Evolutionary conservation across 2,797 vertebrate genomes (phyloP).

Genomic region (Ctenosaura bakeri): DNA sequence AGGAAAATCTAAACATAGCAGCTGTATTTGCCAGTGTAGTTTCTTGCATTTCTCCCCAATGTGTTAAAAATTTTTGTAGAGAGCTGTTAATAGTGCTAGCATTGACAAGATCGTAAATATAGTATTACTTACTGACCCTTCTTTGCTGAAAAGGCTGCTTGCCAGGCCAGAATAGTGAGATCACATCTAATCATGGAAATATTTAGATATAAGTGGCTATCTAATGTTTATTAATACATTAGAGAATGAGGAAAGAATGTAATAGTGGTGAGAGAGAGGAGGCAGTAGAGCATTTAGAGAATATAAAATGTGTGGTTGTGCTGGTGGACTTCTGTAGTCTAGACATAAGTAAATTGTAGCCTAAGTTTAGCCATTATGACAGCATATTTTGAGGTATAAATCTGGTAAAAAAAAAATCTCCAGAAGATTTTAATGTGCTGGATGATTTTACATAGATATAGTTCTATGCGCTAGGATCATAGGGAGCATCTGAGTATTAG

Average conservation of each 20-base stretch:
- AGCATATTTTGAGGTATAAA: slow-evolving; percentile 41
- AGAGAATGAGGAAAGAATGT: slow-evolving; percentile 43
- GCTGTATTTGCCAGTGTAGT: not conserved
- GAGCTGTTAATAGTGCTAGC: not conserved
- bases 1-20: not conserved
- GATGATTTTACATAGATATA: slow-evolving; percentile 1
- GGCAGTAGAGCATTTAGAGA: slow-evolving; percentile 15
- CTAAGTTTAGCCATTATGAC: slow-evolving; percentile 39
- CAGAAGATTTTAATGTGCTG: slow-evolving; percentile 25
- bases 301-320: slow-evolving; percentile 66
- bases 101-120: not conserved
- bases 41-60: not conserved
- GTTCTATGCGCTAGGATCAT: not conserved
- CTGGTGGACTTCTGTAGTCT: slow-evolving; percentile 58
- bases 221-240: slow-evolving; percentile 49
- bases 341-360: slow-evolving; percentile 57
- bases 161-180: slow-evolving; percentile 47
- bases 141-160: slow-evolving; percentile 8
- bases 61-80: not conserved
- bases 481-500: slow-evolving; percentile 2
- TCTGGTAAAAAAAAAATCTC: slow-evolving; percentile 39
- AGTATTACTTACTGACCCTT: slow-evolving; percentile 9
- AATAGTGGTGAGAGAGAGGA: not conserved
- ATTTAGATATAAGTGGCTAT: slow-evolving; percentile 31
- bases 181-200: slow-evolving; percentile 61